Percentiles rank a stretch among this genome's conserved stretches.
Evolutionary conservation across 2,113 vertebrate genomes (phyloP).

Genomic region (Glaucidium brasilianum): DNA sequence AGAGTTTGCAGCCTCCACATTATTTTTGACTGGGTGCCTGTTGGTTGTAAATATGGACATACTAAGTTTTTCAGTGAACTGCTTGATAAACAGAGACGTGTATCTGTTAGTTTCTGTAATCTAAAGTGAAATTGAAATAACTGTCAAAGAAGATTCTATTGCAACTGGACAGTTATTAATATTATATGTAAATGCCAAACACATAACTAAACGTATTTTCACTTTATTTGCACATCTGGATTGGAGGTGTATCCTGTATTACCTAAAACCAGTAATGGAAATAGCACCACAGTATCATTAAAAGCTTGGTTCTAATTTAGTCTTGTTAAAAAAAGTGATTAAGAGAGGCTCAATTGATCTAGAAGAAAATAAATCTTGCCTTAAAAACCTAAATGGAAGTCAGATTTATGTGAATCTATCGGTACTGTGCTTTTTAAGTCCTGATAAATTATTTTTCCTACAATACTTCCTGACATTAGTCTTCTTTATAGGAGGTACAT

Average conservation of each 20-base stretch:
- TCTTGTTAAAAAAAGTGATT: neutral
- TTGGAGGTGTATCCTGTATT: neutral
- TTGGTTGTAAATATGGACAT: neutral
- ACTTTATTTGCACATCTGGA: neutral
- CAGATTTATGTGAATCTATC: neutral
- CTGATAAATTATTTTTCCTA: constrained; percentile 6
- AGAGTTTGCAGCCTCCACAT: neutral
- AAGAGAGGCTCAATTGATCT: neutral
- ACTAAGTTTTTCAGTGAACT: neutral
- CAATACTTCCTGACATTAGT: neutral
- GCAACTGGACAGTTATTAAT: neutral
- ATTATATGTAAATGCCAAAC: neutral
- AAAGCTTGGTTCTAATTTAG: neutral
- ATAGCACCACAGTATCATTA: neutral
- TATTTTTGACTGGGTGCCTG: neutral
- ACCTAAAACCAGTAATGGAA: neutral
- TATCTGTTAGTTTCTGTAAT: neutral
- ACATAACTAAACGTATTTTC: neutral
- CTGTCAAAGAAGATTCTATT: neutral
- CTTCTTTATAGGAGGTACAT: neutral
- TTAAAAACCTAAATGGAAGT: neutral
- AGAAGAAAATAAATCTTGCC: neutral
- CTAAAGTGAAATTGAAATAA: neutral
- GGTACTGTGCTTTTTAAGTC: neutral
- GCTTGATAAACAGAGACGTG: neutral